Evolutionary conservation across 2,113 vertebrate genomes (phyloP).

Genomic region (Campylomormyrus numenius): DNA sequence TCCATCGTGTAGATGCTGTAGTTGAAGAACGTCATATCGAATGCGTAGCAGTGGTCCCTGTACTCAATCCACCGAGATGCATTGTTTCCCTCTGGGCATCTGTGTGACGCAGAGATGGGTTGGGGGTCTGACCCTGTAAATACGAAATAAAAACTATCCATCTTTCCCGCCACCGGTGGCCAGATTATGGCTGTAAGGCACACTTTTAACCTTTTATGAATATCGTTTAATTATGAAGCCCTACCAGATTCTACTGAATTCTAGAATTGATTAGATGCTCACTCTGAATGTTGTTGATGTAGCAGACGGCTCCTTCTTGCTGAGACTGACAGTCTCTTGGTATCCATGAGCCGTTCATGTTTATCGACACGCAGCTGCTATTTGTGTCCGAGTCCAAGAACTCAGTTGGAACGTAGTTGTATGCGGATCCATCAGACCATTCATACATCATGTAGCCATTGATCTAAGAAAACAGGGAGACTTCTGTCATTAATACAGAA

Average conservation of each 20-base stretch:
- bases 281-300: conserved; percentile 55
- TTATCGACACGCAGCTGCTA: conserved; percentile 68
- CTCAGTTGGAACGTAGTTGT: conserved; percentile 61
- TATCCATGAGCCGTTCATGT: conserved; percentile 70
- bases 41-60: conserved; percentile 71
- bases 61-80: conserved; percentile 70
- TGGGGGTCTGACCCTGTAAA: conserved; percentile 13
- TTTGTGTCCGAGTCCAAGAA: conserved; percentile 34
- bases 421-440: conserved; percentile 82
- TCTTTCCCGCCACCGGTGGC: background rate
- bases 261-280: conserved; percentile 23
- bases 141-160: background rate
- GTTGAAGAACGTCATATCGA: conserved; percentile 73
- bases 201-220: background rate
- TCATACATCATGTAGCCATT: conserved; percentile 58
- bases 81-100: conserved; percentile 58
- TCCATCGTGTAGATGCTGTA: conserved; percentile 64
- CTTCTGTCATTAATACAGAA: background rate
- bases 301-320: conserved; percentile 83
- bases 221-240: background rate
- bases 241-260: background rate
- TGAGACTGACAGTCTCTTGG: conserved; percentile 57
- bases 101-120: conserved; percentile 24
- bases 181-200: background rate
- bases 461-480: conserved; percentile 50